A percentile compares a stretch with the other conserved stretches of the same genome.
Conservation (phyloP, 2,113 vertebrate species). For the Phycodurus eques region DNA sequence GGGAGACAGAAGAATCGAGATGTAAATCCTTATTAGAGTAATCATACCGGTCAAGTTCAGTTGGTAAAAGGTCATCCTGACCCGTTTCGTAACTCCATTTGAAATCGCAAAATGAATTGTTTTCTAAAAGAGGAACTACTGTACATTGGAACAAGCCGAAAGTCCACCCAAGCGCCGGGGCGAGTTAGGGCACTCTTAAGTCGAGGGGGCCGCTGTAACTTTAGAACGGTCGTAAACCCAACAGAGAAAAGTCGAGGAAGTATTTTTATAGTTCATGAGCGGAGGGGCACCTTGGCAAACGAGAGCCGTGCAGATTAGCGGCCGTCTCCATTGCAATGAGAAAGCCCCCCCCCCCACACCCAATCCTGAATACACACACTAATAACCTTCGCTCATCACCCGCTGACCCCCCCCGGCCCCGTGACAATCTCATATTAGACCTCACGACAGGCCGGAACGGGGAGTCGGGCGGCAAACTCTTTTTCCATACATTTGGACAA, state of each 20-base stretch:
- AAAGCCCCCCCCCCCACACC: slow-evolving; percentile 7
- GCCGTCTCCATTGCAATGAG: slow-evolving; percentile 33
- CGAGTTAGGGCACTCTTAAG: neutral
- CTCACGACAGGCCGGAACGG: slow-evolving; percentile 8
- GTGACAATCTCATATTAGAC: slow-evolving; percentile 25
- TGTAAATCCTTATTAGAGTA: neutral
- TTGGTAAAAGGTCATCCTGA: neutral
- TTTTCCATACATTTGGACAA: slow-evolving; percentile 59
- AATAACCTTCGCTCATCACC: slow-evolving; percentile 35
- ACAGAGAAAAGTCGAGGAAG: neutral
- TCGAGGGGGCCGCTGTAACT: neutral
- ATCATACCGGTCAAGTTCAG: slow-evolving; percentile 1
- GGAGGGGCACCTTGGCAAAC: slow-evolving; percentile 2
- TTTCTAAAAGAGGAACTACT: too few relatives aligned
- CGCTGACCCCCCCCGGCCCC: slow-evolving; percentile 54
- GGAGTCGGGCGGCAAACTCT: slow-evolving; percentile 50
- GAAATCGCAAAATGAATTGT: too few relatives aligned
- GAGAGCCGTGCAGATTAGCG: slow-evolving; percentile 35
- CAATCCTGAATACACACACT: slow-evolving; percentile 24
- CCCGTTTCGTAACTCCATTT: too few relatives aligned
- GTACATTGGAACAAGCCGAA: too few relatives aligned
- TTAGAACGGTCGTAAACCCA: neutral
- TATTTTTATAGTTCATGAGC: slow-evolving; percentile 11
- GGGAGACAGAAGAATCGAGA: slow-evolving; percentile 9
- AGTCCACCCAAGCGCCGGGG: too few relatives aligned